Conservation (phyloP, 2,113 vertebrate genomes). For the Mormyrus lacerda region DNA sequence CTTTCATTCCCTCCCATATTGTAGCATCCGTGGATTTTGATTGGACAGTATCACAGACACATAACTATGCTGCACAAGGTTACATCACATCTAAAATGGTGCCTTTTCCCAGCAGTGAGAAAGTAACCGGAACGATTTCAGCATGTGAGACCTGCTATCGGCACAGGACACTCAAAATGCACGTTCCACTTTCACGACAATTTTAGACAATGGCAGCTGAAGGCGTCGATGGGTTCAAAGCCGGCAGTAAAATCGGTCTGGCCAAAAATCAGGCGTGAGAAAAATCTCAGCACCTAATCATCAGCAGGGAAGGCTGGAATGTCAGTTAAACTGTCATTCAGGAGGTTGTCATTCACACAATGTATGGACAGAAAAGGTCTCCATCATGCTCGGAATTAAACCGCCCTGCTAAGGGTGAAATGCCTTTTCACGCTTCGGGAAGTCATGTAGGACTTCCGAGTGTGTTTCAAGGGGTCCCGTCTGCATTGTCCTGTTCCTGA, state of each 20-base stretch:
- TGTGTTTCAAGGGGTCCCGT: neutral
- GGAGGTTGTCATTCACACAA: neutral
- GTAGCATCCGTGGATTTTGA: neutral
- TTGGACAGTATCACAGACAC: neutral
- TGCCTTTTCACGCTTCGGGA: neutral
- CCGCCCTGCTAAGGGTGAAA: neutral
- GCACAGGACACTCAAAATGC: neutral
- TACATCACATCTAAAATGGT: neutral
- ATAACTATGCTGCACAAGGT: neutral
- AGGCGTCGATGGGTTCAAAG: neutral
- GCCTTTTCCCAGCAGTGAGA: neutral
- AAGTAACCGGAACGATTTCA: neutral
- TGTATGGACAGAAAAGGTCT: conserved; percentile 1
- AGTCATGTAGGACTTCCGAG: neutral
- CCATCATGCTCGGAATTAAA: neutral
- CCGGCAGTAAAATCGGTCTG: neutral
- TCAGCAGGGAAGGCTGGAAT: neutral
- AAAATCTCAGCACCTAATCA: neutral
- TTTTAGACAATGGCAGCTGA: neutral
- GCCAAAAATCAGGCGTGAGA: neutral
- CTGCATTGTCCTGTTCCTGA: conserved; percentile 3
- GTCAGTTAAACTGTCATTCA: neutral
- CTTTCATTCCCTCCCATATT: neutral
- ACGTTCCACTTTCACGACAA: neutral
- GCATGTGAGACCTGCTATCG: neutral